These are phyloP conservation scores for Coptodon bakossiorum DNA, from an alignment of 2,113 vertebrate species.

Conservation along the genomic window DNA sequence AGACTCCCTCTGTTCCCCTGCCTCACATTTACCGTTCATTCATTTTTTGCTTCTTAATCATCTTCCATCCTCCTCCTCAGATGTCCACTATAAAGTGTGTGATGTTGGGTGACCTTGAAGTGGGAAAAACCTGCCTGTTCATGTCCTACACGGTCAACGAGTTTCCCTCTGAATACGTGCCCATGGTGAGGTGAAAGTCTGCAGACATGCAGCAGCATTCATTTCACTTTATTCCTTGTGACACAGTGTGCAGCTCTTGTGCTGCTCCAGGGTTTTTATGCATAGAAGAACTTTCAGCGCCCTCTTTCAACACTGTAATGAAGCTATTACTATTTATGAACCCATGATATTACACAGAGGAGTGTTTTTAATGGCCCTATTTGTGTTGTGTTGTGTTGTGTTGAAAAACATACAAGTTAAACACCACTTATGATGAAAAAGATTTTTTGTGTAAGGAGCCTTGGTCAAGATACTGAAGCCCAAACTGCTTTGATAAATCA, in stretches of 20 bases:
- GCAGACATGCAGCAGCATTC: neutral
- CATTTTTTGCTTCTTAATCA: neutral
- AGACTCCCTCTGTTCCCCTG: neutral
- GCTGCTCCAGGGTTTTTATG: neutral
- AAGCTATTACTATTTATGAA: neutral
- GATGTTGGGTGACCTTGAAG: conserved; percentile 59
- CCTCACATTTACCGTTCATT: neutral
- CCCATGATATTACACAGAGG: neutral
- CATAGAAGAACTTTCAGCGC: neutral
- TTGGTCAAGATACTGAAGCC: neutral
- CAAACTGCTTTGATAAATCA: neutral
- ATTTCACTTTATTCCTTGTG: rapidly evolving
- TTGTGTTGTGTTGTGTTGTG: neutral
- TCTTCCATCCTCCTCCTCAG: neutral
- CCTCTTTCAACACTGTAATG: rapidly evolving
- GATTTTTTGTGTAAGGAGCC: neutral
- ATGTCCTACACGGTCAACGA: conserved; percentile 62
- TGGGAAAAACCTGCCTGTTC: conserved; percentile 61
- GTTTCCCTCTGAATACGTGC: conserved; percentile 59
- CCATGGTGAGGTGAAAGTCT: conserved; percentile 44
- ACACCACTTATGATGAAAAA: neutral
- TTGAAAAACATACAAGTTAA: neutral
- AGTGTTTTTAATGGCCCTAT: neutral
- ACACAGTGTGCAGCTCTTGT: neutral
- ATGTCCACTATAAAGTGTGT: conserved; percentile 67